Evolutionary conservation across 2,113 vertebrate genomes (phyloP).

Genomic region (Talpa occidentalis): DNA sequence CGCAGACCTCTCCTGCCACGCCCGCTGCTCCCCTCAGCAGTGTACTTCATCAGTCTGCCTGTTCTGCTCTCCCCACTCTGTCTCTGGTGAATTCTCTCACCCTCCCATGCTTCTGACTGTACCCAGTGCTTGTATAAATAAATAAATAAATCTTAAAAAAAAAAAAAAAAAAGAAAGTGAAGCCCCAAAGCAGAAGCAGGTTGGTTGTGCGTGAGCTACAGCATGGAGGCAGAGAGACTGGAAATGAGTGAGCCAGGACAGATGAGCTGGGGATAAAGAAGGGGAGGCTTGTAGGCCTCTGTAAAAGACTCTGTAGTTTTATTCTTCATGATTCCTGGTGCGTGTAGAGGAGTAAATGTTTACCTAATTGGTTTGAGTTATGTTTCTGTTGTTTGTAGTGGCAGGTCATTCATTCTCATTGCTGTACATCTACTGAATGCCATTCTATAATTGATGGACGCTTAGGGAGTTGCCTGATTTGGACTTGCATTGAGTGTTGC

Average conservation of each 20-base stretch:
- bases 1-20: too few relatives aligned
- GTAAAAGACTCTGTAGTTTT: not conserved
- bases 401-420: not conserved
- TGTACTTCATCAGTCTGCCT: too few relatives aligned
- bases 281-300: not conserved
- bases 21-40: too few relatives aligned
- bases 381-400: not conserved
- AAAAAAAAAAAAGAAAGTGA: too few relatives aligned
- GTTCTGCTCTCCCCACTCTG: too few relatives aligned
- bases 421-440: not conserved
- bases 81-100: too few relatives aligned
- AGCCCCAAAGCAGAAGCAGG: not conserved
- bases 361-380: not conserved
- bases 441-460: not conserved
- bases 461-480: not conserved
- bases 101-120: too few relatives aligned
- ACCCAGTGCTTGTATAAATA: too few relatives aligned
- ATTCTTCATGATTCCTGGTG: not conserved
- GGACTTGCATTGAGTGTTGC: not conserved
- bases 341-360: not conserved
- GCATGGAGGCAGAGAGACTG: too few relatives aligned
- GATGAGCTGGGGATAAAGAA: not conserved
- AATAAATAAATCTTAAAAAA: too few relatives aligned
- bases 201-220: not conserved
- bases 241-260: too few relatives aligned